Evolutionary conservation across 2,113 vertebrate genomes (phyloP).

Genomic region (Embiotoca jacksoni): DNA sequence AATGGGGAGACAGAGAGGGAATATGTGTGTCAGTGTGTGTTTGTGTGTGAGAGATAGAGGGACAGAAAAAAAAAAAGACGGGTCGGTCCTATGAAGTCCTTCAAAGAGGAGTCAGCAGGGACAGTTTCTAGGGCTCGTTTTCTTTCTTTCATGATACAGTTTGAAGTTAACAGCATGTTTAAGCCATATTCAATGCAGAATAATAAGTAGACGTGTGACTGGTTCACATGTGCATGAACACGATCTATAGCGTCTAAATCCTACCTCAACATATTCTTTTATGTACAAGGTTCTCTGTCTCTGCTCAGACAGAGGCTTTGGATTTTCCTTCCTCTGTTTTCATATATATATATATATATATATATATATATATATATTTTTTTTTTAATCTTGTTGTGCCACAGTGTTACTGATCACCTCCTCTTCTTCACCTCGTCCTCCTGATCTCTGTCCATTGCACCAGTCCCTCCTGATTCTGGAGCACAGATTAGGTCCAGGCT

Average conservation of each 20-base stretch:
- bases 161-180: constrained; percentile 30
- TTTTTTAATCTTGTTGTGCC: not conserved
- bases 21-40: constrained; percentile 22
- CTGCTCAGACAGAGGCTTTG: not conserved
- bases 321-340: not conserved
- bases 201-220: constrained; percentile 22
- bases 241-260: not conserved
- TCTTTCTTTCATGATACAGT: constrained; percentile 7
- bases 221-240: constrained; percentile 2
- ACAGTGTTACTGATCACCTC: constrained; percentile 11
- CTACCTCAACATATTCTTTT: not conserved
- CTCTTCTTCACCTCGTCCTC: constrained; percentile 16
- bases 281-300: not conserved
- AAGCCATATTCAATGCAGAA: constrained; percentile 13
- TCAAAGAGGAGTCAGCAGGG: constrained; percentile 35
- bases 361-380: not conserved
- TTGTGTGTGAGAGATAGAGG: constrained; percentile 11
- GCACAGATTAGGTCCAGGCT: constrained; percentile 32
- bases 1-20: constrained; percentile 26
- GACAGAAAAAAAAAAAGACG: constrained; percentile 3
- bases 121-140: constrained; percentile 1
- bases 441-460: not conserved
- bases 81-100: constrained; percentile 30
- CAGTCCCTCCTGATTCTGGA: not conserved
- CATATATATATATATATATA: not conserved